Evolutionary conservation across 2,797 vertebrate species (phyloP).

Genomic region (Paedocypris micromegethes): DNA sequence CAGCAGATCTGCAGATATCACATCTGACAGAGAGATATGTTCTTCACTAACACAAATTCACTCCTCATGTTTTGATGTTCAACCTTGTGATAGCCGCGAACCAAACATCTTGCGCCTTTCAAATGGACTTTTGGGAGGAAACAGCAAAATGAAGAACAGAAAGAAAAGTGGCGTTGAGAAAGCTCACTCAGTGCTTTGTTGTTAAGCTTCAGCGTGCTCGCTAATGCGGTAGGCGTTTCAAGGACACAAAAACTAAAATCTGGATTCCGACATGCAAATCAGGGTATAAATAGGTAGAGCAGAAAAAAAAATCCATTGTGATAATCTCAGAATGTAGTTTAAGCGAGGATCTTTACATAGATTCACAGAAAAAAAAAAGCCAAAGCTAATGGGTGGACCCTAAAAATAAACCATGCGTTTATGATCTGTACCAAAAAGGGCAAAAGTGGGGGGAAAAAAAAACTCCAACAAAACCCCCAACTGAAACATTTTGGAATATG

Average conservation of each 20-base stretch:
- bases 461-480: neutral
- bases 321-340: too few species aligned
- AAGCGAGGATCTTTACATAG: too few species aligned
- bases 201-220: constrained; percentile 11
- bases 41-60: constrained; percentile 34
- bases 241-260: too few species aligned
- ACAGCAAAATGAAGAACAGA: neutral
- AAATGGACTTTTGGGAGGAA: constrained; percentile 27
- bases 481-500: constrained; percentile 14
- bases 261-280: too few species aligned
- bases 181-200: neutral
- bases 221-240: too few species aligned
- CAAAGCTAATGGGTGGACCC: neutral
- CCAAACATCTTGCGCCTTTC: constrained; percentile 44
- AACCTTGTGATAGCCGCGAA: constrained; percentile 44
- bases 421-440: neutral
- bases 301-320: too few species aligned
- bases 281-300: too few species aligned
- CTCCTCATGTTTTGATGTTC: constrained; percentile 29
- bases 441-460: too few species aligned
- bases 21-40: constrained; percentile 29
- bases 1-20: constrained; percentile 32
- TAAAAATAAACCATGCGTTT: neutral
- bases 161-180: neutral
- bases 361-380: neutral